Conservation (phyloP, 2,113 vertebrate species). For the Misgurnus mizolepis region DNA sequence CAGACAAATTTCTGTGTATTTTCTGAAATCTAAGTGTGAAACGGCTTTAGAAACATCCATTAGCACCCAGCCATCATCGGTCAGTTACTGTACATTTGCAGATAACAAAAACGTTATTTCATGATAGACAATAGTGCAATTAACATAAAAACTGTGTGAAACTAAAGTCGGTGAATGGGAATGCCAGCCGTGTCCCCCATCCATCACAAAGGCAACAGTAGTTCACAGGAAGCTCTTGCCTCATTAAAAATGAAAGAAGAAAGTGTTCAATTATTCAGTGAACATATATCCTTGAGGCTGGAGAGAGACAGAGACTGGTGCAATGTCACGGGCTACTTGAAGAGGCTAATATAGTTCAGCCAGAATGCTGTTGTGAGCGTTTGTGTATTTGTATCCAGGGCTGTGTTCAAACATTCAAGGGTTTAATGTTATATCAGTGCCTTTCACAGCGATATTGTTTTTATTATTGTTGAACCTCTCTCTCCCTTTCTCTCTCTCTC, state of each 20-base stretch:
- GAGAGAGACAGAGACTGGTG: slow-evolving; percentile 62
- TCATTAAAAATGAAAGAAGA: slow-evolving; percentile 77
- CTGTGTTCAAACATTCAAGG: neutral
- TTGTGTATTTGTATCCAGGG: neutral
- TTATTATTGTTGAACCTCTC: neutral
- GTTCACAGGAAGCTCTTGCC: slow-evolving; percentile 69
- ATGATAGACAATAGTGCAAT: neutral
- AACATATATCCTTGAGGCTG: slow-evolving; percentile 70
- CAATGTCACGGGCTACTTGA: slow-evolving; percentile 35
- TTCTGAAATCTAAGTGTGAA: too few species aligned
- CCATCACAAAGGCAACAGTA: slow-evolving; percentile 60
- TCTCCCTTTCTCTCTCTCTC: neutral
- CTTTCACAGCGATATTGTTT: neutral
- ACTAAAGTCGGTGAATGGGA: slow-evolving; percentile 34
- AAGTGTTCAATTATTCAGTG: slow-evolving; percentile 75
- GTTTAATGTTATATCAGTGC: neutral
- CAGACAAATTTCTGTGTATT: too few species aligned
- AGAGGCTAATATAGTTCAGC: slow-evolving; percentile 18
- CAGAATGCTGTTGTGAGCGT: neutral
- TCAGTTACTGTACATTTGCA: too few species aligned
- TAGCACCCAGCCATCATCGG: too few species aligned
- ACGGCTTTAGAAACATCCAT: neutral
- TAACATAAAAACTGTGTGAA: slow-evolving; percentile 10
- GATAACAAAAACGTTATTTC: neutral
- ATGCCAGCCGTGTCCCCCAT: slow-evolving; percentile 25